Base-by-base conservation (phyloP, 2,797 vertebrate genomes). In the Megalops cyprinoides region DNA sequence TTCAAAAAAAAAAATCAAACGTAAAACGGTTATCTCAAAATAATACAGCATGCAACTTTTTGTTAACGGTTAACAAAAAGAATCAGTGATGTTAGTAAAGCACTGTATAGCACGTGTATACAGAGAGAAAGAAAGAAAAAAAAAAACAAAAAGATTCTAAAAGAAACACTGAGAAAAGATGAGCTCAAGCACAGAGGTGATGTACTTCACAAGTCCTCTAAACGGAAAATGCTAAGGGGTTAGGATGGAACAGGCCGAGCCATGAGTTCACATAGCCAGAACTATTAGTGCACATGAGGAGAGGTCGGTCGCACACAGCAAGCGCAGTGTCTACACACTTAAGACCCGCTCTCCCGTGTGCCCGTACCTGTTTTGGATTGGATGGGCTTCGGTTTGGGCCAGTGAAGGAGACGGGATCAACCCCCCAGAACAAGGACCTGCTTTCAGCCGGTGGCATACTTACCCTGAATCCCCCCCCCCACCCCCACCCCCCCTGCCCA, bases 161-260 rank as follows among this genome's bases (percentile, higher is more conserved):
- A 37, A 75, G 25, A 39, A 15, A 5, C 42, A 74, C 42, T 15
- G 71, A 49, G 25, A 28, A 95, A 93, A 94, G 93, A 95, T 96
- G 94, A 95, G 95, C 92, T 95, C 96, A 96, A 95, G 96, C 97
- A 96, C 93, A 95, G 92, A 94, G 91, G 95, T 96, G 94, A 97
- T 96, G 97, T 94, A 96, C 89, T 92, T 96, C 94, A 92, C 93
- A 94, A 95, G 92, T 93, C 95, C 91, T 95, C 94, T 97, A 96
- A 86, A 94, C 91, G 91, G 93, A 94, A 93, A 94, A 82, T 87
- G 90, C 91, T 93, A 91, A 87, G 92, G 85, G 93, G 91, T 95
- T 95, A 95, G 92, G 93, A 94, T 94, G 95, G 93, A 96, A 96
- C 96, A 97, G 95, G 96, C 96, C 94, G 95, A 96, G 95, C 95